Base-by-base conservation (phyloP, 2,888 invertebrate species). In the Toxonevra muliebris region DNA sequence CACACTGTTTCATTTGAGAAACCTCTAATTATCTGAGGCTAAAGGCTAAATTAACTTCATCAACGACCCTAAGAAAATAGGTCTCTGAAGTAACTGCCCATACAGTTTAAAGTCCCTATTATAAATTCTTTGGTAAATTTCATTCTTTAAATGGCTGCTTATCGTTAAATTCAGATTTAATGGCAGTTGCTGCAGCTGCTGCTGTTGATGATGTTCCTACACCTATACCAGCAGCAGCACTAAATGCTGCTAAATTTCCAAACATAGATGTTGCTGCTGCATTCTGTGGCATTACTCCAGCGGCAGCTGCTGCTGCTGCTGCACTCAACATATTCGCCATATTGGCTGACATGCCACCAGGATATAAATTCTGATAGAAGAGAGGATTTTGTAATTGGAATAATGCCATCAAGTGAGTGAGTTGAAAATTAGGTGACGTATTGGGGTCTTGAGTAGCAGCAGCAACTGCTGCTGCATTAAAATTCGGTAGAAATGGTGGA, bases 351-450 rank as follows among this genome's bases (percentile, higher is more conserved):
- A 76, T 74, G 41, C 77, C 76, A 9, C 76, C 80, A 0, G 85
- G 82, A 72, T 84, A 84, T 9, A 84, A 77, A 71, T 84, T 83
- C 66, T 84, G 83, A 76, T 83, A 84, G 76, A 83, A 84, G 11
- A 84, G 79, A 42, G 83, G 83, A 71, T 83, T 84, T 70, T 83
- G 83, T 53, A 83, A 68, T 69, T 83, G 83, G 61, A 83, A 83
- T 30, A 83, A 75, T 3, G 83, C 83, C 83, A 83, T 84, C 43
- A 83, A 68, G 64, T 83, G 83, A 0, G 83, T 83, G 54, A 84
- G 69, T 66, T 84, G 83, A 55, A 83, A 78, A 69, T 84, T 83
- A 11, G 80, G 77, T 11, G 79, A 75, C 40, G 79, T 69, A 59
- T 75, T 74, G 10, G 77, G 71, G 68, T 81, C 81, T 54, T 75